Evolutionary conservation across 2,888 invertebrate genomes (phyloP), one percentile per base, ranked within the genome.

Genomic region (Chironomus riparius): DNA sequence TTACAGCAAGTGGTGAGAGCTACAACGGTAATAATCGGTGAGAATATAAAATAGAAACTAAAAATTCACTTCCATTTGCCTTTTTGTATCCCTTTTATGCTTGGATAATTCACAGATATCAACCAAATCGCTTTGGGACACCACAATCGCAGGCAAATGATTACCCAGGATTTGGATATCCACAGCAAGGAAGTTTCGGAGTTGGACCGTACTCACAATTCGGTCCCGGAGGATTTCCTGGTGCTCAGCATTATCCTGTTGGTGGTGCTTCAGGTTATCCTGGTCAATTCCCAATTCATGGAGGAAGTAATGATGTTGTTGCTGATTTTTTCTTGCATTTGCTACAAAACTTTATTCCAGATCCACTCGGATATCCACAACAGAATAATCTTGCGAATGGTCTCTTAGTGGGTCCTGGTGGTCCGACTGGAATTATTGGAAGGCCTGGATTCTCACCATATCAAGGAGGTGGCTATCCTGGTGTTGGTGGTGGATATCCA

Each of bases 351-450:
- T 38, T 38, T 38, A 38, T 38, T 38, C 78, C 50, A 70, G 70
- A n/a, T 50, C 13, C 21, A 50, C 24, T 61, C 61, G 38, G 61
- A 3, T 12, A 70, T 48, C 47, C 15, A 70, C 28, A 21, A 65
- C 24, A 18, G 13, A 77, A 78, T 4, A 79, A 76, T 77, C 79
- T 81, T 0, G 78, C 79, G 10, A 82, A 82, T 78, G 84, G 83
- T 7, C 79, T 84, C 47, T 78, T 83, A 5, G 81, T 82, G 1
- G 88, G 87, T 1, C 87, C 87, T 0, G 85, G 84, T 0, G 87
- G 87, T n/a, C 86, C 87, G 78, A 87, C 86, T 74, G 86, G 87
- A 81, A 82, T 86, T 80, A 82, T 85, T 56, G 85, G 84, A 47
- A 79, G 83, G 79, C 77, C 79, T 10, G n/a, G 47, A 10, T 69